A percentile compares a stretch with the other conserved stretches of the same genome.
Evolutionary conservation across 2,113 vertebrate species (phyloP).

Genomic region (Festucalex cinctus): DNA sequence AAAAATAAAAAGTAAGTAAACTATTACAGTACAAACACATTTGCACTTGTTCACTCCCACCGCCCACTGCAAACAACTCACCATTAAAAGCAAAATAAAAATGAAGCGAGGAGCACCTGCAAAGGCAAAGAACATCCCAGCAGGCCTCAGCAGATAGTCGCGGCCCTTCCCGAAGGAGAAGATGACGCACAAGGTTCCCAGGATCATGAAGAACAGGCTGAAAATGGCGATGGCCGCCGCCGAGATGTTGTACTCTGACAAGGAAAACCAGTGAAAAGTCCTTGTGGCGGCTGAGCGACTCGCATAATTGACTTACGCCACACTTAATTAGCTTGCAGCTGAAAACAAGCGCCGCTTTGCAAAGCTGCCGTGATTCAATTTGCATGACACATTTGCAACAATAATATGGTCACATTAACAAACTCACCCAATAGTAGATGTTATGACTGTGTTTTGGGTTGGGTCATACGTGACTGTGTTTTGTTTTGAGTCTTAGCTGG

Average conservation of each 20-base stretch:
- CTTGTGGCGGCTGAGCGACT: background rate
- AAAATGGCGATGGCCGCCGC: conserved; percentile 95
- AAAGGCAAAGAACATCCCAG: conserved; percentile 93
- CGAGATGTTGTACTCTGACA: conserved; percentile 93
- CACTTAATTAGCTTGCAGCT: conserved; percentile 47
- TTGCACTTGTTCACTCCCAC: too few relatives aligned
- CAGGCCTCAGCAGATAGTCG: conserved; percentile 91
- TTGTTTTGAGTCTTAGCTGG: too few relatives aligned
- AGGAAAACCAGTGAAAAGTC: background rate
- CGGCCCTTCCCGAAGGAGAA: conserved; percentile 84
- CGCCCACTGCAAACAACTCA: background rate
- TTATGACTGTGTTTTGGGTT: too few relatives aligned
- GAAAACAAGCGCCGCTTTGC: conserved; percentile 40
- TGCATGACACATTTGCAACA: conserved; percentile 30
- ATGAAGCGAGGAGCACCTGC: conserved; percentile 75
- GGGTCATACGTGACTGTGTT: too few relatives aligned
- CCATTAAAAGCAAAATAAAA: background rate
- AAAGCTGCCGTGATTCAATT: conserved; percentile 35
- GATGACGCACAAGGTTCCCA: conserved; percentile 82
- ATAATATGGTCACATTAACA: background rate
- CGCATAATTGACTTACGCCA: conserved; percentile 44
- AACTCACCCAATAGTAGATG: too few relatives aligned
- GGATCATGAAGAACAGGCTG: conserved; percentile 84
- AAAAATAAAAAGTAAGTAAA: too few relatives aligned
- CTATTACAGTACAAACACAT: too few relatives aligned